phyloP scores from a whole-genome alignment of 2,888 invertebrate genomes.

The Pseudococcus longispinus region DNA sequence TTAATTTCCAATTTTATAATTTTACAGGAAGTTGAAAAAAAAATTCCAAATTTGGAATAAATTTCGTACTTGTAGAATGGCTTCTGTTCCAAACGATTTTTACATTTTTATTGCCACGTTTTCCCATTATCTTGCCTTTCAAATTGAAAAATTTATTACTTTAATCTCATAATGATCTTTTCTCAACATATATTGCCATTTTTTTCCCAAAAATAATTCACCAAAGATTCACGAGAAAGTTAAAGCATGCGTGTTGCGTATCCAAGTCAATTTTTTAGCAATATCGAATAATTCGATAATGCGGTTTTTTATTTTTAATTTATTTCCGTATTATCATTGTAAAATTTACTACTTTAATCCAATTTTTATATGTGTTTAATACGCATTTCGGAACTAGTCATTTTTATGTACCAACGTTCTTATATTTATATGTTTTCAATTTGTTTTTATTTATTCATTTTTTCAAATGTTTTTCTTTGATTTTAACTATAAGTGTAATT shows the following conservation, averaged over 20 bases:
- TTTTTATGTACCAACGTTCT: conserved; percentile 48
- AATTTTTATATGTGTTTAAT: background rate
- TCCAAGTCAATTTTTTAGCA: background rate
- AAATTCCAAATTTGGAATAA: too few relatives aligned
- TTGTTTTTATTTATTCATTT: background rate
- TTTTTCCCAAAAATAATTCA: background rate
- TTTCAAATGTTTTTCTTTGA: conserved; percentile 14
- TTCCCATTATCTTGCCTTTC: background rate
- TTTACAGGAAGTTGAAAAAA: background rate
- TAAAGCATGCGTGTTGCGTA: background rate
- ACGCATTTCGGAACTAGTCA: conserved; percentile 49
- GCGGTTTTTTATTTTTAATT: background rate
- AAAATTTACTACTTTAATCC: conserved; percentile 7
- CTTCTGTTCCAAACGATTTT: too few relatives aligned
- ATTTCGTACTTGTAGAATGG: background rate
- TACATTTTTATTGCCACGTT: background rate
- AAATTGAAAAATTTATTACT: background rate
- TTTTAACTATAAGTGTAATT: background rate
- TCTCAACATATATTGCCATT: background rate
- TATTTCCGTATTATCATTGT: background rate
- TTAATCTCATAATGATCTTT: background rate
- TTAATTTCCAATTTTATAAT: background rate
- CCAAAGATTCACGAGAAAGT: background rate
- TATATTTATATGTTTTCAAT: conserved; percentile 24
- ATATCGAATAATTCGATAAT: background rate